Evolutionary conservation across 2,113 vertebrate genomes (phyloP), one percentile per base, ranked within the genome.

Genomic region (Madoqua kirkii): DNA sequence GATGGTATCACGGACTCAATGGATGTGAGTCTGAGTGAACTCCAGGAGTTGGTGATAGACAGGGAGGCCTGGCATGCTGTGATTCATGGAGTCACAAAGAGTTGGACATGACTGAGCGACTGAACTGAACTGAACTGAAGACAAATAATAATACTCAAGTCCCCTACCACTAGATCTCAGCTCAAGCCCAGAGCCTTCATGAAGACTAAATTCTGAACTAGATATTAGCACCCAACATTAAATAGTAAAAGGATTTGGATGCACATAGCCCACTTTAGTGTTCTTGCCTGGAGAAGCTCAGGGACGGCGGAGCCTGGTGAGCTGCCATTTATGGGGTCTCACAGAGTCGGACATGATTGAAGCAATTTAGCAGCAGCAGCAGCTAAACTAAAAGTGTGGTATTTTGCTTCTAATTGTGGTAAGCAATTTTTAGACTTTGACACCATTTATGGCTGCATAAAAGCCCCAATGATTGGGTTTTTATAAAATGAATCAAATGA

Each of bases 21-120:
- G 7, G 55, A 25, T 0, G 9, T 57, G 9, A 25, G 23, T 57
- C 8, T 57, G 8, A 25, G 23, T 25, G 55, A 57, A 57, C 55
- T 57, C 55, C 23, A 0, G 55, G 23, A 57, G 55, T 25, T 57
- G 55, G 23, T 57, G 55, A 57, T 57, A 23, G 55, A 57, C 23
- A 25, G 55, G 23, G 55, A 57, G 55, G 55, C 55, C 55, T 10
- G 23, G 55, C 3, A 0, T 57, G 55, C 55, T 57, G 55, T 3
- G 3, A 57, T 57, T 11, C 55, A 57, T 57, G 23, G 23, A 3
- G 55, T 25, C 9, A 0, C 23, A 59, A 57, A 57, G 57, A 59
- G 57, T 27, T 0, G 1, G 57, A 59, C 57, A 59, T 0, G 1
- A 57, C 25, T 27, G 57, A 27, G 57, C 0, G 25, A 59, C 25